Base-by-base conservation (phyloP, 2,797 vertebrate species). In the Enteromius unitaeniatus region DNA sequence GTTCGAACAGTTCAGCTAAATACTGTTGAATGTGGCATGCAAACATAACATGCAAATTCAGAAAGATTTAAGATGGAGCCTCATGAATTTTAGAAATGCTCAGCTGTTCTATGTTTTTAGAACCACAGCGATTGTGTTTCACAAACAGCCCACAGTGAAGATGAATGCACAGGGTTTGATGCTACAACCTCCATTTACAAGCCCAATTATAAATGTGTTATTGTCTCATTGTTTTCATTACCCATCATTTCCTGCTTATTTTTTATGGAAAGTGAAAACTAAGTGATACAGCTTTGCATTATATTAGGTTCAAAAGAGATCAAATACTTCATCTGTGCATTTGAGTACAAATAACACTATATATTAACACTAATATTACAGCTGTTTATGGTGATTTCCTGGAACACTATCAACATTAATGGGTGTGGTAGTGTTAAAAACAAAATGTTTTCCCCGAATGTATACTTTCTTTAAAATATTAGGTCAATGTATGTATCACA, bases 1-100 rank as follows among this genome's bases (percentile, higher is more conserved):
- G 23, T n/a, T 37, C 11, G 47, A 60, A 72, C n/a, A 14, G 49
- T 65, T 65, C 3, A 49, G 42, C 60, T 14, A 58, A 55, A 80
- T 4, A 42, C 4, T 53, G 5, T 26, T 21, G 11, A 51, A 21
- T n/a, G 17, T 31, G 78, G 21, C 9, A 2, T 28, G 4, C 31
- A 68, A 53, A 69, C 21, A 67, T 67, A 14, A 23, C 62, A 40
- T 69, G 21, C 64, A 79, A 79, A 69, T 37, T 79, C 28, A 51
- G 45, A 28, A 34, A 67, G 7, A 37, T 19, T 21, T 68, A 6
- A 40, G 34, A 14, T 8, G 6, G 60, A 64, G 58, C 55, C 75
- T 78, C 6, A 1, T 23, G n/a, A 21, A 6, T 68, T 79, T 68
- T 19, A 40, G 11, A 79, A 79, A 69, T 69, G 2, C 3, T 58